Conservation (phyloP, 2,797 vertebrate genomes). For the Amphiprion clarkii region DNA sequence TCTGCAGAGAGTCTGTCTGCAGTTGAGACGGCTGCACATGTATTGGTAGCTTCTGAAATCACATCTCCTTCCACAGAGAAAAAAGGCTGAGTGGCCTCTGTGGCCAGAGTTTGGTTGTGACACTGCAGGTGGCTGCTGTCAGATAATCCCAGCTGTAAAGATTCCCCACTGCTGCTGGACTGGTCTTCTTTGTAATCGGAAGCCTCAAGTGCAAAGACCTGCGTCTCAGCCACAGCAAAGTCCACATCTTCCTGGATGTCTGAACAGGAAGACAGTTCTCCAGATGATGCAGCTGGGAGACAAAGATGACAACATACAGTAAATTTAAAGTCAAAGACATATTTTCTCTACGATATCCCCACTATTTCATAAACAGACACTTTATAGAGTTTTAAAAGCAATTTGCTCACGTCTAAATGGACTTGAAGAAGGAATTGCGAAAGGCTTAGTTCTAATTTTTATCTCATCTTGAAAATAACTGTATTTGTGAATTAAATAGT, state of each 20-base stretch:
- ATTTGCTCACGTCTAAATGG: conserved; percentile 67
- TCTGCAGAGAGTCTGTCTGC: conserved; percentile 30
- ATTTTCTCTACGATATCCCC: not conserved
- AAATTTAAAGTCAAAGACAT: not conserved
- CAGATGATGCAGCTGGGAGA: conserved; percentile 46
- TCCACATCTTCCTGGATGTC: conserved; percentile 76
- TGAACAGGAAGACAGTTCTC: conserved; percentile 49
- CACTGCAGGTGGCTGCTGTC: conserved; percentile 64
- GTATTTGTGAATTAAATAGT: no score
- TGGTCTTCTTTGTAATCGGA: conserved; percentile 41
- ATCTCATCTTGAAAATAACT: not conserved
- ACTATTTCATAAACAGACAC: not conserved
- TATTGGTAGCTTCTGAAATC: conserved; percentile 67
- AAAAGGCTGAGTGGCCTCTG: conserved; percentile 73
- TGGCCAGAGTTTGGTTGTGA: conserved; percentile 41
- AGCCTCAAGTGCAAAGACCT: conserved; percentile 72
- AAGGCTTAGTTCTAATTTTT: conserved; percentile 75
- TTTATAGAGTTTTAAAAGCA: not conserved
- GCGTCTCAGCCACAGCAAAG: conserved; percentile 82
- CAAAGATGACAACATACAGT: not conserved
- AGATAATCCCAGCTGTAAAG: conserved; percentile 71
- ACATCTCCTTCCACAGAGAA: conserved; percentile 14
- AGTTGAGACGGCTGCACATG: conserved; percentile 25
- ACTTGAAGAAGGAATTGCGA: conserved; percentile 61
- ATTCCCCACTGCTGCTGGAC: conserved; percentile 42